phyloP scores from a whole-genome alignment of 1,140 invertebrate species.

The Drosophila watanabei region DNA sequence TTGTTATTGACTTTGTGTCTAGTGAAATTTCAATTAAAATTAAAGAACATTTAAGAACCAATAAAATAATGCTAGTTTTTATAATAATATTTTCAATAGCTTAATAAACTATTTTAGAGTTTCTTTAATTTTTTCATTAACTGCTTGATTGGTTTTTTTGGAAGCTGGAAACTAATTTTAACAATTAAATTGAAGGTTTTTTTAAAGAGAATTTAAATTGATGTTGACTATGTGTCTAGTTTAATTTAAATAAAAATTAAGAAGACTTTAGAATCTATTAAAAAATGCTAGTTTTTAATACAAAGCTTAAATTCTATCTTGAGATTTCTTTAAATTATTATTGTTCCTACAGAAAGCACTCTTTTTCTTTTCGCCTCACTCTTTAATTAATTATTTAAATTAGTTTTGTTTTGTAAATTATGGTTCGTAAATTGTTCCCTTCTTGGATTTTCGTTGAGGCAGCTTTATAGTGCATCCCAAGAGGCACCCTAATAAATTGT shows the following conservation, averaged over 20 bases:
- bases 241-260: background rate
- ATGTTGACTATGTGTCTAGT: no score
- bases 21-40: no score
- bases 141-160: background rate
- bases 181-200: background rate
- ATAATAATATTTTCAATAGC: background rate
- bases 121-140: background rate
- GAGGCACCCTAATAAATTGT: constrained; percentile 7
- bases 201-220: background rate
- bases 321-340: background rate
- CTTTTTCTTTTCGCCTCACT: background rate
- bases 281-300: background rate
- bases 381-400: constrained; percentile 11
- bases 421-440: background rate
- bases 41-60: no score
- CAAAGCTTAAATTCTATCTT: background rate
- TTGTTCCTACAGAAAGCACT: no score
- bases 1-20: no score
- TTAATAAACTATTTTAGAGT: constrained; percentile 1
- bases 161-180: background rate
- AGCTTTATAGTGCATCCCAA: constrained; percentile 6
- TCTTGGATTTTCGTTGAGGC: background rate
- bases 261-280: background rate
- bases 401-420: background rate
- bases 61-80: no score